These are phyloP conservation scores for Crotalus horridus DNA, from an alignment of 2,113 vertebrate genomes.

Conservation along the genomic window DNA sequence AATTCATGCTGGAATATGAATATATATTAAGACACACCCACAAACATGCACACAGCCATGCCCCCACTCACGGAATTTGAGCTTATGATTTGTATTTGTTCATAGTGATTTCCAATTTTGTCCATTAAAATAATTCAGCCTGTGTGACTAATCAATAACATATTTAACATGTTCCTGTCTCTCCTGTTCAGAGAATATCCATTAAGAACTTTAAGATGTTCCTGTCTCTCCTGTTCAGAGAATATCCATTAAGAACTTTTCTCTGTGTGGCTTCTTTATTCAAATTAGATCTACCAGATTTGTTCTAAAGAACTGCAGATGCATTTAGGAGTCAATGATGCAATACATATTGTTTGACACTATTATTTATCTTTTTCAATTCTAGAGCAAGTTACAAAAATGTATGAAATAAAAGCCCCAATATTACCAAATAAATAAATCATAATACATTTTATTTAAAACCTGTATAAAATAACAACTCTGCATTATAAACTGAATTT, in stretches of 20 bases:
- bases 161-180: not conserved
- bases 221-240: not conserved
- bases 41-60: not conserved
- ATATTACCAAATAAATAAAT: not conserved
- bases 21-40: not conserved
- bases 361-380: not conserved
- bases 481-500: not conserved
- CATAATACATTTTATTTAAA: not conserved
- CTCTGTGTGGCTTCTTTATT: not conserved
- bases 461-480: not conserved
- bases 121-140: not conserved
- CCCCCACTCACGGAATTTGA: not conserved
- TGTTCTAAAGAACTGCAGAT: not conserved
- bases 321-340: not conserved
- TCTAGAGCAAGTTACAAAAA: not conserved
- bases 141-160: not conserved
- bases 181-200: not conserved
- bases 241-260: not conserved
- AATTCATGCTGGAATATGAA: not conserved
- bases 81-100: not conserved
- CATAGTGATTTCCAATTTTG: not conserved
- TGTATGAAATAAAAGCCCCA: not conserved
- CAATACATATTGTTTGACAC: not conserved
- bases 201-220: not conserved
- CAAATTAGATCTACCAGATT: not conserved